Evolutionary conservation across 2,113 vertebrate species (phyloP).

Genomic region (Entomyzon cyanotis): DNA sequence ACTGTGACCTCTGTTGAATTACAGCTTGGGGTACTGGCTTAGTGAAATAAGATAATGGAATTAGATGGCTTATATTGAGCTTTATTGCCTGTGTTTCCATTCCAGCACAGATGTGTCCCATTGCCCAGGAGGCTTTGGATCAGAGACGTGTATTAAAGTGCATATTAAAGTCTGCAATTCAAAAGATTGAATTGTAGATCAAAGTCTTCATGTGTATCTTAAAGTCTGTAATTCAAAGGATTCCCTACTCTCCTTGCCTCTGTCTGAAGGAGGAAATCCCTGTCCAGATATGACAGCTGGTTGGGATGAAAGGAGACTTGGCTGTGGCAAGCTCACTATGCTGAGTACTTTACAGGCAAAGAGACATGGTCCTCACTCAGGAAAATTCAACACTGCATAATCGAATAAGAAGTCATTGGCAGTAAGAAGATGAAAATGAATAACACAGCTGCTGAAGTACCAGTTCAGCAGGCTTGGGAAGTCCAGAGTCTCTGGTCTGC

Average conservation of each 20-base stretch:
- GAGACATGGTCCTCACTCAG: not conserved
- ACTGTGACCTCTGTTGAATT: not conserved
- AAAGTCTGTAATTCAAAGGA: not conserved
- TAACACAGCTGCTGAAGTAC: not conserved
- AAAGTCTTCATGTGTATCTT: fast-evolving
- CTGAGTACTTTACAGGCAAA: not conserved
- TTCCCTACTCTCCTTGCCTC: not conserved
- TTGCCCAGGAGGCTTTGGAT: not conserved
- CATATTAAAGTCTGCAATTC: not conserved
- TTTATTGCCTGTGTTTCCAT: not conserved
- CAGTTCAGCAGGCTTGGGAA: not conserved
- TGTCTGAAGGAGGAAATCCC: not conserved
- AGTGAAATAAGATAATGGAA: not conserved
- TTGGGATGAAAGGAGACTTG: not conserved
- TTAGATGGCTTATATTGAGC: not conserved
- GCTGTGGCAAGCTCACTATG: not conserved
- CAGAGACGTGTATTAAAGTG: fast-evolving
- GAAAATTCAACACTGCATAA: not conserved
- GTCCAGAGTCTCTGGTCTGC: not conserved
- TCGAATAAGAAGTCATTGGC: not conserved
- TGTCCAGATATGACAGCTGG: not conserved
- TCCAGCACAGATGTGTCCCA: not conserved
- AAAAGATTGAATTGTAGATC: not conserved
- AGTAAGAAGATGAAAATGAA: not conserved
- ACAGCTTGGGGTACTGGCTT: not conserved